Base-by-base conservation (phyloP, 2,888 invertebrate genomes). In the Malthinus flaveolus region DNA sequence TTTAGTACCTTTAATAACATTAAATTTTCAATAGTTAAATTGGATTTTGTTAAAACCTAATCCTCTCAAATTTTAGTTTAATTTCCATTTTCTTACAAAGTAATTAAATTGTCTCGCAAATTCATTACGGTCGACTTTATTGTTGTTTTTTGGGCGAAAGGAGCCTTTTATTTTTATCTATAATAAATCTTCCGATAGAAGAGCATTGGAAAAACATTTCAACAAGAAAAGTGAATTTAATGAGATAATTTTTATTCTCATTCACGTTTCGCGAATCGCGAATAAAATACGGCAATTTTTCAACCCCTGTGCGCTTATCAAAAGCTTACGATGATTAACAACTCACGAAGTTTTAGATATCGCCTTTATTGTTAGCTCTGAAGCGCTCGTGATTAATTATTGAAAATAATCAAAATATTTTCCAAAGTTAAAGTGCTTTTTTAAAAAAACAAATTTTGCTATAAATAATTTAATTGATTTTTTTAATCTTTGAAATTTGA, bases 1-100 rank as follows among this genome's bases (percentile, higher is more conserved):
- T 49, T 57, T 52, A 56, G 61, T 54, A 51, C 49, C 60, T 54
- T 51, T 65, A 63, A 65, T 61, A 60, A 59, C 62, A 54, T 65
- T 63, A 62, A 53, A 61, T 49, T 42, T 51, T 45, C 23, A 23
- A 23, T 23, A 5, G 23, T 23, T 23, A 23, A 65, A 65, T 65
- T 62, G 57, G 62, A 65, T 65, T 65, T 56, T 56, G 59, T 54
- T 50, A 23, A 32, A 55, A 55, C 59, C 62, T 61, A 64, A 64
- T 64, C 64, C 61, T 32, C 53, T 56, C 60, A 59, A 61, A 61
- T 59, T 61, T 59, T 49, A 54, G 61, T 61, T 42, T 33, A 42
- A 33, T 42, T 42, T 39, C 50, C 39, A 50, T 50, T 42, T 42
- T 50, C 42, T 50, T 42, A 33, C 50, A 23, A 50, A 50, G 42